phyloP scores from a whole-genome alignment of 2,113 vertebrate genomes.

The Anarhynchus alexandrinus region DNA sequence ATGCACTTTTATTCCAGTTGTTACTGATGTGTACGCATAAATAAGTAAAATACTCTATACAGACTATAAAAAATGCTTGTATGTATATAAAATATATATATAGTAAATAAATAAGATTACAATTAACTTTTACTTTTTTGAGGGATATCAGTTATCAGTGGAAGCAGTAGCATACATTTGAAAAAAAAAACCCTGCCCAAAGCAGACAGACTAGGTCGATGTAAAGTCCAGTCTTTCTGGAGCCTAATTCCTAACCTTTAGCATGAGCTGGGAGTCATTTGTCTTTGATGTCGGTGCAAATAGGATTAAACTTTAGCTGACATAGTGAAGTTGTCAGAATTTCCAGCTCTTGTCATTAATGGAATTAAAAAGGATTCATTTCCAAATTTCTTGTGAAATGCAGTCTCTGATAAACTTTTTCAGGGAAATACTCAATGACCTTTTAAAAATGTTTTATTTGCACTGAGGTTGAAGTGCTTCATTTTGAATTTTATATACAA shows the following conservation, averaged over 20 bases:
- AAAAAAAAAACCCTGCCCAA: accelerated
- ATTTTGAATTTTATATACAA: not conserved
- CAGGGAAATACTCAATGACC: not conserved
- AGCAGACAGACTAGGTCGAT: not conserved
- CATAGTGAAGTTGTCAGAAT: not conserved
- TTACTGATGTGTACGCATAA: not conserved
- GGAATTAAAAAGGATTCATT: not conserved
- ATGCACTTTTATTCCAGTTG: not conserved
- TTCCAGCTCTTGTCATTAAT: not conserved
- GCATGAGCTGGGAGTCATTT: not conserved
- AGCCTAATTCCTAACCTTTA: not conserved
- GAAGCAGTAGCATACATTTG: not conserved
- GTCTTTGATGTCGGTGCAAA: not conserved
- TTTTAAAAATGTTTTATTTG: not conserved
- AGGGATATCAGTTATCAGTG: not conserved
- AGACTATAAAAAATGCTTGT: not conserved
- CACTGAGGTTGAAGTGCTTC: not conserved
- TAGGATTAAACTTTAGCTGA: not conserved
- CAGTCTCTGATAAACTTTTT: not conserved
- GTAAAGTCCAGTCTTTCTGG: not conserved
- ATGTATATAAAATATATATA: not conserved
- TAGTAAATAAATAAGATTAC: not conserved
- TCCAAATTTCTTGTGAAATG: not conserved
- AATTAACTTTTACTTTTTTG: not conserved
- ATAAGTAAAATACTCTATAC: not conserved